Percentiles rank a stretch among this genome's conserved stretches.
Evolutionary conservation across 2,797 vertebrate species (phyloP).

Genomic region (Periparus ater): DNA sequence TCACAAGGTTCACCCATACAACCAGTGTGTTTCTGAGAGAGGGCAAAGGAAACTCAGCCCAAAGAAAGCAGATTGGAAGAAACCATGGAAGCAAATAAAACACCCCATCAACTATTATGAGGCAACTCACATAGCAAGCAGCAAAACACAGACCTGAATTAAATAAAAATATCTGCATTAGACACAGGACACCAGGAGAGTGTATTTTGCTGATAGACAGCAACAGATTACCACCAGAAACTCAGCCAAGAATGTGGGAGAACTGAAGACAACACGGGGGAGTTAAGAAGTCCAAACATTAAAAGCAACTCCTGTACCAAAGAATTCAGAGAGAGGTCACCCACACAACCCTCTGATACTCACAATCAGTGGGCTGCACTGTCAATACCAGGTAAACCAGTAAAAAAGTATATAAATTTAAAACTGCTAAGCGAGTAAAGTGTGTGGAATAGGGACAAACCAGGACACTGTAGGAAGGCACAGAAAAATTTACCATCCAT

Average conservation of each 20-base stretch:
- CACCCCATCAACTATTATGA: not conserved
- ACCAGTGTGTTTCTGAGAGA: not conserved
- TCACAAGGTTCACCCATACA: not conserved
- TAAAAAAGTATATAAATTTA: not conserved
- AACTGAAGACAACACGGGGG: not conserved
- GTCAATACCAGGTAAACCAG: not conserved
- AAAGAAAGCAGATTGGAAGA: not conserved
- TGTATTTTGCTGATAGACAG: conserved; percentile 33
- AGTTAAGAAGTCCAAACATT: not conserved
- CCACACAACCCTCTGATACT: not conserved
- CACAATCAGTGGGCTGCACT: not conserved
- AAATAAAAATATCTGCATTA: not conserved
- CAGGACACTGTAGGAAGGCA: not conserved
- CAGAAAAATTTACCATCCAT: not conserved
- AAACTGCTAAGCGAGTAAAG: not conserved
- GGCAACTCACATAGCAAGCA: not conserved
- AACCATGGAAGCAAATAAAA: not conserved
- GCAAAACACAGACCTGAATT: not conserved
- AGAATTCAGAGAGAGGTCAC: not conserved
- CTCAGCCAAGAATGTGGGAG: not conserved
- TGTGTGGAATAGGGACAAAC: not conserved
- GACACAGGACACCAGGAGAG: not conserved
- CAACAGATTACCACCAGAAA: not conserved
- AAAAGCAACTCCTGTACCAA: not conserved
- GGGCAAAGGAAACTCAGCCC: not conserved